Evolutionary conservation across 2,113 vertebrate species (phyloP), one percentile per base, ranked within the genome.

Genomic region (Equus quagga): DNA sequence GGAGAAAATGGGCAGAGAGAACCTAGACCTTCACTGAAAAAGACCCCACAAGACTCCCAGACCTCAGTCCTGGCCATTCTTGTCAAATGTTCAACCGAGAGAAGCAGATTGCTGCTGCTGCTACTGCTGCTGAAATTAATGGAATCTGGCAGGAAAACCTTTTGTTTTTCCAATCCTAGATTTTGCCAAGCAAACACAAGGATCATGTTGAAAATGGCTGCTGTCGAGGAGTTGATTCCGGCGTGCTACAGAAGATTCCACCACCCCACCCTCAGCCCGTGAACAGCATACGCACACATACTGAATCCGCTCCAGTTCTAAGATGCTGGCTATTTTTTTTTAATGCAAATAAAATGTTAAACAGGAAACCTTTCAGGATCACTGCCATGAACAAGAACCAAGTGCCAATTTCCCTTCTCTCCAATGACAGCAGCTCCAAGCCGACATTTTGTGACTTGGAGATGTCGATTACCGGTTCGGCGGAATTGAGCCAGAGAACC

Each of bases 181-280:
- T 98, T 97, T 98, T 98, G 98, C 98, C 98, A 99, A 98, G 98
- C 98, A 98, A 99, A 99, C 99, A 98, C 97, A 97, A 98, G 97
- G 96, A 98, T 98, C 98, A 96, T 98, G 98, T 98, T 97, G 98
- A 98, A 98, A 98, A 98, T 96, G 97, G 96, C 98, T 96, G 89
- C 98, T 89, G 95, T 92, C 82, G 96, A 83, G 87, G 81, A 90
- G 94, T 13, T 1, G 69, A 33, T 95, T 96, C 97, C 93, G 24
- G 95, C 80, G 75, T 2, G 73, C 75, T 82, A 56, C 7, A 84
- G 79, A 51, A 2, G 31, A 26, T 56, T 41, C 36, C 67, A 1
- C 33, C 64, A 1, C 23, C 17, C 64, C 17, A 0, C 89, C 60
- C 70, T 80, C 75, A 1, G 10, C 51, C 56, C 36, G 6, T 5